A percentile compares a stretch with the other conserved stretches of the same genome.
Evolutionary conservation across 2,113 vertebrate species (phyloP).

Genomic region (Scortum barcoo): DNA sequence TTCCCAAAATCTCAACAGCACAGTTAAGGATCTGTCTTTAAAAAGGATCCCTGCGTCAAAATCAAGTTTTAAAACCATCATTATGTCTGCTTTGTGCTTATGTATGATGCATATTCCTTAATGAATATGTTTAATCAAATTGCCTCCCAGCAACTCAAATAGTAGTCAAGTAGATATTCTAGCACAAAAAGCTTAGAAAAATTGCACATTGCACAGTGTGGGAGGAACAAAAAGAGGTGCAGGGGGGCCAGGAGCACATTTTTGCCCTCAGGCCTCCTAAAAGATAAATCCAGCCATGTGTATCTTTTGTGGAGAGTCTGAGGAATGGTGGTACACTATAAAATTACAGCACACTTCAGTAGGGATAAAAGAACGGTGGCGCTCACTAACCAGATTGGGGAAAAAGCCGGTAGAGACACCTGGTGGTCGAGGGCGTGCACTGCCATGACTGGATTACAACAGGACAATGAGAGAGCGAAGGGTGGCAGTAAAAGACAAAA

Average conservation of each 20-base stretch:
- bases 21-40: background rate
- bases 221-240: background rate
- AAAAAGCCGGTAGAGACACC: conserved; percentile 28
- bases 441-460: conserved; percentile 48
- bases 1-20: background rate
- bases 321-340: conserved; percentile 13
- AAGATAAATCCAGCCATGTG: conserved; percentile 10
- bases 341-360: conserved; percentile 46
- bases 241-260: background rate
- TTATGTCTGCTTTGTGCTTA: background rate
- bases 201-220: background rate
- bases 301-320: conserved; percentile 20
- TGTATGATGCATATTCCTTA: background rate
- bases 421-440: conserved; percentile 9
- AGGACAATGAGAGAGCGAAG: conserved; percentile 48
- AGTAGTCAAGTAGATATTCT: background rate
- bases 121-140: background rate
- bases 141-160: background rate
- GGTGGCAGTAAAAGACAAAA: conserved; percentile 37
- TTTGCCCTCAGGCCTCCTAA: background rate
- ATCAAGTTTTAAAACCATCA: background rate
- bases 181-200: background rate
- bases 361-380: background rate
- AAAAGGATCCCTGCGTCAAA: background rate
- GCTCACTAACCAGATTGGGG: conserved; percentile 24